Evolutionary conservation across 2,797 vertebrate species (phyloP), one percentile per base, ranked within the genome.

Genomic region (Vultur gryphus): DNA sequence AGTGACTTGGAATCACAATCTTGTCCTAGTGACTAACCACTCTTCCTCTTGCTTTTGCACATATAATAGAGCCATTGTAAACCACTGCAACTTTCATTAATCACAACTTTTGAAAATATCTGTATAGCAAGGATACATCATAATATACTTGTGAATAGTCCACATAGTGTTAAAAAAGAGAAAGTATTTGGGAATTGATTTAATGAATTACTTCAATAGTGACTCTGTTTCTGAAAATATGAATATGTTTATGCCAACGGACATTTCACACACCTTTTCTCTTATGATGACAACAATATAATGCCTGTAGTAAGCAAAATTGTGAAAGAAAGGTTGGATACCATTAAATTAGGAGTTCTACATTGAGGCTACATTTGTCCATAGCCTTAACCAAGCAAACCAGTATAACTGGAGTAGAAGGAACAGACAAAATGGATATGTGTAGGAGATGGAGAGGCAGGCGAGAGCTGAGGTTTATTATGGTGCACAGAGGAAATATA

Each of bases 101-200:
- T 76, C 52, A 54, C 12, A 76, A 3, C 26, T 64, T 83, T 46
- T 78, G 33, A 57, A 91, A 95, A 80, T 33, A 41, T 7, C 49
- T 65, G 16, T 54, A 13, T 48, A n/a, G 9, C 0, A 0, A 84
- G 13, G 21, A 62, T 12, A 28, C 7, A 13, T 1, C 5, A 33
- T 33, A 55, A 29, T 39, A 31, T 19, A 37, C 31, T 65, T 25
- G 64, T 73, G 39, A 62, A 37, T 72, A 55, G 73, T 86, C 13
- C 7, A 51, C 13, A 8, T 15, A 24, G 4, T 67, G 13, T 43
- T 83, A 77, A 72, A 81, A 61, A 82, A 48, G 7, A n/a, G 21
- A 78, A 90, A 84, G 21, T 84, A 65, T 66, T 62, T 49, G 8
- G 18, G 8, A 77, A 13, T 16, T 69, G 16, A 46, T 78, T 65